These are phyloP conservation scores for Agrotis clavis DNA, from an alignment of 2,888 invertebrate species.

Conservation along the genomic window DNA sequence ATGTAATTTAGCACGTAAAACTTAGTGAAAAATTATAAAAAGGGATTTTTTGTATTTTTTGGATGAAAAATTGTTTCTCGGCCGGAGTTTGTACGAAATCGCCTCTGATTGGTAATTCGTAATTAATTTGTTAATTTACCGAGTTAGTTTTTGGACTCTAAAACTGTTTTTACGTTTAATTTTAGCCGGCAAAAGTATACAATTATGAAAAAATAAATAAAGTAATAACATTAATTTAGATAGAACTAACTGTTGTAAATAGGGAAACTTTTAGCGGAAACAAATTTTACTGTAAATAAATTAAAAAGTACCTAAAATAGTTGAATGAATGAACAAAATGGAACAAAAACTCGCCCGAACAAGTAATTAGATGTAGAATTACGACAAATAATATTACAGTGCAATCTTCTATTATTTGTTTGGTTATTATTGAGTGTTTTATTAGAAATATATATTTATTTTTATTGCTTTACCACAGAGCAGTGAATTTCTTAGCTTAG, in stretches of 20 bases:
- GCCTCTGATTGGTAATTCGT: conserved; percentile 87
- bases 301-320: conserved; percentile 80
- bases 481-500: conserved; percentile 87
- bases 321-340: conserved; percentile 84
- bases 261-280: conserved; percentile 82
- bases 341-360: conserved; percentile 90
- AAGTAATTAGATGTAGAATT: conserved; percentile 85
- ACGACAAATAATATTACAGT: conserved; percentile 82
- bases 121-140: conserved; percentile 62
- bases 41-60: conserved; percentile 66
- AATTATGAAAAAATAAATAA: conserved; percentile 73
- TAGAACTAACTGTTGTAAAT: conserved; percentile 88
- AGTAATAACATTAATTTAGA: conserved; percentile 79
- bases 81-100: conserved; percentile 81
- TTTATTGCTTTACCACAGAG: conserved; percentile 84
- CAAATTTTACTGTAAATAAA: conserved; percentile 85
- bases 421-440: conserved; percentile 80
- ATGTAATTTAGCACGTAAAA: conserved; percentile 73
- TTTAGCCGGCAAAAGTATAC: conserved; percentile 77
- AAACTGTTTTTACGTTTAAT: conserved; percentile 68
- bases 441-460: conserved; percentile 82
- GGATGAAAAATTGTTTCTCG: conserved; percentile 71
- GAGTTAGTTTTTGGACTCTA: conserved; percentile 63
- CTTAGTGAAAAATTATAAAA: conserved; percentile 60
- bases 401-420: conserved; percentile 87